A percentile compares a stretch with the other conserved stretches of the same genome.
Conservation (phyloP, 1,140 invertebrate species). For the Meloidogyne exigua region DNA sequence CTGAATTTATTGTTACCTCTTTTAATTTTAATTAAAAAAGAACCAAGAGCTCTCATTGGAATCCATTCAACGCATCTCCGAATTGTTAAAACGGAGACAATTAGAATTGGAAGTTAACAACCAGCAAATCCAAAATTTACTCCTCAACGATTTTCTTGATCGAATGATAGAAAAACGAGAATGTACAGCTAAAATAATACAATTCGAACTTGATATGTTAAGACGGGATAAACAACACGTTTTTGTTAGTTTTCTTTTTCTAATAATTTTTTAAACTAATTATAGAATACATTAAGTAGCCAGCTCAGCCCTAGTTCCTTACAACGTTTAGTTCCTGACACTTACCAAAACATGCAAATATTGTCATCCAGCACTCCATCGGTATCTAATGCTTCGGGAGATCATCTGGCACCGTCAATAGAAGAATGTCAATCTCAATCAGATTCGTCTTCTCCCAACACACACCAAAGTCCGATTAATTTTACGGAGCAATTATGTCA, state of each 20-base stretch:
- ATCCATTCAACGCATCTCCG: constrained; percentile 65
- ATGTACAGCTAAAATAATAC: constrained; percentile 62
- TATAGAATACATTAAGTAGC: constrained; percentile 4
- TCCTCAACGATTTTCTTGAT: constrained; percentile 81
- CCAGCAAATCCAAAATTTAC: constrained; percentile 71
- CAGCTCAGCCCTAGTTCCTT: constrained; percentile 23
- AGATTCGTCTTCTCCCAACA: neutral
- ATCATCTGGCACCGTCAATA: constrained; percentile 1
- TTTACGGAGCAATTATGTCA: constrained; percentile 32
- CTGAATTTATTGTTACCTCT: neutral
- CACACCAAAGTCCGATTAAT: constrained; percentile 12
- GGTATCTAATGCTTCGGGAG: neutral
- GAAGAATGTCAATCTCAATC: neutral
- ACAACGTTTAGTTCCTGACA: constrained; percentile 44
- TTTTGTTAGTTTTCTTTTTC: constrained; percentile 65
- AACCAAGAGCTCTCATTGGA: constrained; percentile 17
- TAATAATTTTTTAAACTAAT: neutral
- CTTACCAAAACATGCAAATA: constrained; percentile 53
- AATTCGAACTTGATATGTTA: constrained; percentile 56
- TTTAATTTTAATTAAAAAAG: constrained; percentile 12
- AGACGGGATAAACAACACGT: constrained; percentile 71
- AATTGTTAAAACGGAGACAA: constrained; percentile 66
- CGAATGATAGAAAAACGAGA: constrained; percentile 69
- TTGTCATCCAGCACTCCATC: neutral
- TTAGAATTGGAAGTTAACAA: constrained; percentile 77